Evolutionary conservation across 2,797 vertebrate species (phyloP), one percentile per base, ranked within the genome.

Genomic region (Bradypodion pumilum): DNA sequence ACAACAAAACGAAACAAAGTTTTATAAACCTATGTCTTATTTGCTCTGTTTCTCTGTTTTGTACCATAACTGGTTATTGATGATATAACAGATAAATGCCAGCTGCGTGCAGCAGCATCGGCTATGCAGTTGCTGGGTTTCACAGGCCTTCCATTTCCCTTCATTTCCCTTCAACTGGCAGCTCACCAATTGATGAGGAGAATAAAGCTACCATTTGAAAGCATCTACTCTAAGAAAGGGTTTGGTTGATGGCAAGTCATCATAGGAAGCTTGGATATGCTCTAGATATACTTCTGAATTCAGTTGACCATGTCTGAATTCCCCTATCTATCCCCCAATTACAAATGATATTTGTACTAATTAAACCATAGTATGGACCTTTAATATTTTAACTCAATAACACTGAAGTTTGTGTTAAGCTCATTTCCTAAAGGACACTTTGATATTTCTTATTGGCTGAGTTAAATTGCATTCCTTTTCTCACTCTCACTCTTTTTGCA

Each of bases 391-490:
- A 8, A n/a, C 29, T 2, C 32, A 40, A 29, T 12, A n/a, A 16
- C 1, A 0, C 40, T 62, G 35, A 70, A 37, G 23, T 7, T 68
- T 0, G 3, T 32, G 21, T 59, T 82, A 68, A 10, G 40, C 2
- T 77, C 52, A 40, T 13, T 73, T 52, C 25, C 15, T 70, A n/a
- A n/a, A n/a, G n/a, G n/a, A n/a, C n/a, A n/a, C n/a, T 21, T 74
- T 74, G 15, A 59, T 52, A n/a, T 27, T 15, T 84, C 16, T 73
- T 60, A n/a, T 1, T 19, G 44, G 2, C 25, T 25, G 19, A 85
- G 16, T 12, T 81, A n/a, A 0, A 1, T 35, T 0, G 10, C 15
- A 27, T 4, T 0, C 0, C 27, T 46, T 49, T 12, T 35, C 52
- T 80, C n/a, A n/a, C 37, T 66, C n/a, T n/a, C n/a, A n/a, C n/a